These are phyloP conservation scores for Drosophila santomea DNA, from an alignment of 1,140 invertebrate genomes.

Conservation along the genomic window DNA sequence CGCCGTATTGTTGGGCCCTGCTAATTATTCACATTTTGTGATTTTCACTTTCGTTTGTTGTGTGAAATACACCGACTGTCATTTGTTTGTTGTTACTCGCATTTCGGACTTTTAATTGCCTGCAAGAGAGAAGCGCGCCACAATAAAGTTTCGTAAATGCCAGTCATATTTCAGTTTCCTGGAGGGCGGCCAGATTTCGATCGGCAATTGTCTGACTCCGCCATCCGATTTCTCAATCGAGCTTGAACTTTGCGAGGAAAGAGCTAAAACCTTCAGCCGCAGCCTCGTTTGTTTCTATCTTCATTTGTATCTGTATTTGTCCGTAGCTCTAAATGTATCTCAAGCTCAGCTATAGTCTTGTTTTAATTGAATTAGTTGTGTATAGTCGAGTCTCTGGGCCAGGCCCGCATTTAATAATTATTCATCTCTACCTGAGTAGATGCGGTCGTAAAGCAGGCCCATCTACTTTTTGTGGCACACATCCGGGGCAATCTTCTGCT, in stretches of 20 bases:
- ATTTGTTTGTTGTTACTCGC: slow-evolving; percentile 78
- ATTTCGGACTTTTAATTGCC: slow-evolving; percentile 79
- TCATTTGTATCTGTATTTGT: slow-evolving; percentile 3
- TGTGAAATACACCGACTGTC: slow-evolving; percentile 75
- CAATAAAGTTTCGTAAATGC: slow-evolving; percentile 77
- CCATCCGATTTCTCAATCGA: slow-evolving; percentile 60
- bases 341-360: slow-evolving; percentile 32
- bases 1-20: slow-evolving; percentile 60
- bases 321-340: slow-evolving; percentile 3
- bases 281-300: slow-evolving; percentile 11
- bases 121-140: slow-evolving; percentile 37
- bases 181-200: slow-evolving; percentile 52
- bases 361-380: slow-evolving; percentile 64
- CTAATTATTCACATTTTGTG: slow-evolving; percentile 81
- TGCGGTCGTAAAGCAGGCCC: slow-evolving; percentile 52
- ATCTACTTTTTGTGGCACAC: slow-evolving; percentile 65
- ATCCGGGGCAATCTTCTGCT: slow-evolving; percentile 70
- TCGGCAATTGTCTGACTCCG: slow-evolving; percentile 54
- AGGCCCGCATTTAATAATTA: slow-evolving; percentile 41
- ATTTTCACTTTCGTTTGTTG: slow-evolving; percentile 81
- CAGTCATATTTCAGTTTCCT: slow-evolving; percentile 78
- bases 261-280: slow-evolving; percentile 35
- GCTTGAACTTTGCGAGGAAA: slow-evolving; percentile 50
- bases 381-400: slow-evolving; percentile 43
- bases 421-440: slow-evolving; percentile 32